A percentile compares a stretch with the other conserved stretches of the same genome.
Evolutionary conservation across 2,797 vertebrate genomes (phyloP).

Genomic region (Acrossocheilus wenchowensis): DNA sequence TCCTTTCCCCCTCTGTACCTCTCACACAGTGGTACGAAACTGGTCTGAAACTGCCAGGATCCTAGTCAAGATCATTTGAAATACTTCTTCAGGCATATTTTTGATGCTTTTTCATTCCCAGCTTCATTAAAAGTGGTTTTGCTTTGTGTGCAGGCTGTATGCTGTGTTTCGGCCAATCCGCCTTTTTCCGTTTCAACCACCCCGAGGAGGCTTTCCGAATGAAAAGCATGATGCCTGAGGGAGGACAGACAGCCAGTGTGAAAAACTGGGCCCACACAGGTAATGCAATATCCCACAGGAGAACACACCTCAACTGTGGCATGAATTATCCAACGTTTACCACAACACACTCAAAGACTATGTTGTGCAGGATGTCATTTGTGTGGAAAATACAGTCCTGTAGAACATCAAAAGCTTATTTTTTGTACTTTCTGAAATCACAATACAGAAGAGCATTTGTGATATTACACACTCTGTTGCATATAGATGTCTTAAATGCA

Average conservation of each 20-base stretch:
- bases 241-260: slow-evolving; percentile 65
- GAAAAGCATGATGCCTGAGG: slow-evolving; percentile 92
- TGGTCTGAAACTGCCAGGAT: not conserved
- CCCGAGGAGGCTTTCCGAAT: slow-evolving; percentile 95
- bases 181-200: slow-evolving; percentile 96
- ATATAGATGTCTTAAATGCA: not conserved
- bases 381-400: slow-evolving; percentile 11
- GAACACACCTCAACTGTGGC: slow-evolving; percentile 3
- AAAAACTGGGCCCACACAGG: slow-evolving; percentile 78
- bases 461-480: not conserved
- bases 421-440: not conserved
- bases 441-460: not conserved
- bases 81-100: not conserved
- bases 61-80: not conserved
- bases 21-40: slow-evolving; percentile 22
- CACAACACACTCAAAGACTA: slow-evolving; percentile 1
- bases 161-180: slow-evolving; percentile 95
- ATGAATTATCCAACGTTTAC: slow-evolving; percentile 41
- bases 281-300: slow-evolving; percentile 65
- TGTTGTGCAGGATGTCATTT: slow-evolving; percentile 17
- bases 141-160: slow-evolving; percentile 85
- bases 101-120: not conserved
- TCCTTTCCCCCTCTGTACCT: slow-evolving; percentile 26
- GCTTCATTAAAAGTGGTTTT: slow-evolving; percentile 14
- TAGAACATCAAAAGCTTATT: not conserved